Conservation (phyloP, 2,113 vertebrate species). For the Choloepus hoffmanni region DNA sequence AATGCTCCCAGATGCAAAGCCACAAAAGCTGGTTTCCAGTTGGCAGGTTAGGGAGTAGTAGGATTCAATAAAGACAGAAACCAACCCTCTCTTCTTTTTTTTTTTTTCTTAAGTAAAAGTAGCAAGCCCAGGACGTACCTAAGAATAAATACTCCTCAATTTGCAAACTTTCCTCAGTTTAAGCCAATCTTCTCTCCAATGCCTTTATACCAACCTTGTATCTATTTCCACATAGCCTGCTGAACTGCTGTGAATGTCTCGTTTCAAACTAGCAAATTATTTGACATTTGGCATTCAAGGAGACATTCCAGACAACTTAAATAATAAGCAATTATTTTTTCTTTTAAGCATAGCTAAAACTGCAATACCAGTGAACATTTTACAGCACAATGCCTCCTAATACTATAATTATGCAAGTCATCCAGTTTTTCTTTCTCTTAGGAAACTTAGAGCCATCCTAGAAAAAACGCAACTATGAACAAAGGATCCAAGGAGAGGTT, state of each 20-base stretch:
- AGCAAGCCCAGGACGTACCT: not conserved
- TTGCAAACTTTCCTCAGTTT: not conserved
- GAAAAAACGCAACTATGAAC: not conserved
- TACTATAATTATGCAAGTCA: not conserved
- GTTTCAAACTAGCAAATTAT: not conserved
- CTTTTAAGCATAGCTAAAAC: not conserved
- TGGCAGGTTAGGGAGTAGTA: not conserved
- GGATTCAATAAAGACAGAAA: slow-evolving; percentile 4
- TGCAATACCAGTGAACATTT: not conserved
- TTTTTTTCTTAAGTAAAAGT: not conserved
- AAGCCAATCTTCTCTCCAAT: not conserved
- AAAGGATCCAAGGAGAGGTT: not conserved
- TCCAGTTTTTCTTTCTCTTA: not conserved
- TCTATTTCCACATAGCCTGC: not conserved
- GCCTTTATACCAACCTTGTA: not conserved
- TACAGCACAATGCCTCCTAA: not conserved
- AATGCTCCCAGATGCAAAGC: not conserved
- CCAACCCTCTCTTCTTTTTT: accelerated
- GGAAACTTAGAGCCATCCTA: too few relatives aligned
- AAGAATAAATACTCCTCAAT: not conserved
- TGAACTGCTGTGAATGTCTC: not conserved
- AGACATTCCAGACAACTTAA: not conserved
- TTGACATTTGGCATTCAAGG: not conserved
- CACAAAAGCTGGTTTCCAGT: not conserved
- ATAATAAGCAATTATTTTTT: not conserved